Percentiles rank a stretch among this genome's conserved stretches.
These are phyloP conservation scores for Timandra comae DNA, from an alignment of 2,888 invertebrate genomes.

Conservation along the genomic window DNA sequence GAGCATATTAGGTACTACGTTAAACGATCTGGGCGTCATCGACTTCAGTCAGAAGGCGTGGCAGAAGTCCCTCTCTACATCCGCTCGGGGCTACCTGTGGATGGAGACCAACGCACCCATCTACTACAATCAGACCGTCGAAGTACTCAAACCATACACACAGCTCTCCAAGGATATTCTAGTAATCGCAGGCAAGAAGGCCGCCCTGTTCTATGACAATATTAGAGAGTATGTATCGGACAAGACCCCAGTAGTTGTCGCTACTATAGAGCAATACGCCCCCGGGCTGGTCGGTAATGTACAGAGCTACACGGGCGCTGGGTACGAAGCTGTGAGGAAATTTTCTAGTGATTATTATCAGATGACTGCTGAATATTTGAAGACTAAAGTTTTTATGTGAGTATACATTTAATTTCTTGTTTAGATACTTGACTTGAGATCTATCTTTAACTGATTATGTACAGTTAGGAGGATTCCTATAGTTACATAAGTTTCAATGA, in stretches of 20 bases:
- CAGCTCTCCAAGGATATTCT: conserved; percentile 78
- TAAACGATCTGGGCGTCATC: conserved; percentile 80
- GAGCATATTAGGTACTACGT: conserved; percentile 79
- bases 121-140: conserved; percentile 75
- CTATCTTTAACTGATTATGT: too few species aligned
- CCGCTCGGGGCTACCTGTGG: conserved; percentile 80
- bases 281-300: conserved; percentile 83
- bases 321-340: conserved; percentile 61
- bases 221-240: conserved; percentile 65
- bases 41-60: conserved; percentile 80
- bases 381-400: conserved; percentile 87
- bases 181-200: conserved; percentile 72
- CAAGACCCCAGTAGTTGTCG: conserved; percentile 64
- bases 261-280: conserved; percentile 80
- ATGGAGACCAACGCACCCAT: conserved; percentile 82
- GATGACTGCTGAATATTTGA: conserved; percentile 78
- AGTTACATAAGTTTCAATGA: too few species aligned
- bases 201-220: conserved; percentile 63
- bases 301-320: conserved; percentile 62
- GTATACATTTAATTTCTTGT: conserved; percentile 46
- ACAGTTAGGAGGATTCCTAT: too few species aligned
- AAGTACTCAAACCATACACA: conserved; percentile 78
- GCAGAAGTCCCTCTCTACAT: conserved; percentile 77
- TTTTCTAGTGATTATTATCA: conserved; percentile 70
- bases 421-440: too few species aligned